Conservation (phyloP, 2,797 vertebrate genomes). For the Yasuhikotakia modesta region DNA sequence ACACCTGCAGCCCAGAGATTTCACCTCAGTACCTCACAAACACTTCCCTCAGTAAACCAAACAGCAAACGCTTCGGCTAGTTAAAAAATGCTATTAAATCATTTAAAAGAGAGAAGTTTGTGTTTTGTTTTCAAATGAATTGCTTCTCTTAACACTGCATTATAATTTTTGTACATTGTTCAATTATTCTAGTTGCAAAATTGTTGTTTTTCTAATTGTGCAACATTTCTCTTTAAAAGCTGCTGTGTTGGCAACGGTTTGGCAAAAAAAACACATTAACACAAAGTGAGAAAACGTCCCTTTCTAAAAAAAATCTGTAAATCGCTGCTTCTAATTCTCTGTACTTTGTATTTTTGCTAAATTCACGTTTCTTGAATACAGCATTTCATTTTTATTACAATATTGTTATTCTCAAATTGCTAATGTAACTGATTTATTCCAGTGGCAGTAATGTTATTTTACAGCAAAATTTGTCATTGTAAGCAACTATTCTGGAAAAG, state of each 20-base stretch:
- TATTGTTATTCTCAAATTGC: neutral
- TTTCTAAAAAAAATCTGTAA: neutral
- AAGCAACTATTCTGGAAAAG: neutral
- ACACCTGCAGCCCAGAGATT: conserved; percentile 77
- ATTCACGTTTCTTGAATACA: no score
- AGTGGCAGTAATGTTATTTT: neutral
- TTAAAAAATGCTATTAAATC: no score
- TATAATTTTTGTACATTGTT: neutral
- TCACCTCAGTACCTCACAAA: no score
- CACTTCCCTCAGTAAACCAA: neutral
- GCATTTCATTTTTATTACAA: neutral
- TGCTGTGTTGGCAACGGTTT: neutral
- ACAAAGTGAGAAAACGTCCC: neutral
- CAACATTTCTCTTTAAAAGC: neutral
- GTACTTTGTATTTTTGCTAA: neutral
- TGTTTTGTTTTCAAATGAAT: no score
- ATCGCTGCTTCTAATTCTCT: neutral
- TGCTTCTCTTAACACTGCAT: no score
- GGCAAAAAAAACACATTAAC: neutral
- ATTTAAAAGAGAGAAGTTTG: neutral
- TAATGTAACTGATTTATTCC: neutral
- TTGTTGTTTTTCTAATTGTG: neutral
- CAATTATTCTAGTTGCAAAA: neutral
- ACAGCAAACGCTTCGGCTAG: neutral
- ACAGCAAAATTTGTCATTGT: neutral